Evolutionary conservation across 2,797 vertebrate species (phyloP), one percentile per base, ranked within the genome.

Genomic region (Merluccius polli): DNA sequence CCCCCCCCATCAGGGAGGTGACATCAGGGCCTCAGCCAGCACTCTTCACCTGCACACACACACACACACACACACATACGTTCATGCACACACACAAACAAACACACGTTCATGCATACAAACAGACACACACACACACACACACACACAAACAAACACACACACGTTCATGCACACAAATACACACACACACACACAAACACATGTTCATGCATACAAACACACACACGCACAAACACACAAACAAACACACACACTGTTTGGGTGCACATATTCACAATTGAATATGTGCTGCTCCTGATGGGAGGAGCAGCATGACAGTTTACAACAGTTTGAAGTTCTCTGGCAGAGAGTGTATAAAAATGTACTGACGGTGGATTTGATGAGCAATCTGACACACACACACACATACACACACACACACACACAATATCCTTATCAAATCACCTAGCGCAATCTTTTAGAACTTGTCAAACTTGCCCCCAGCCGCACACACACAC

Each of bases 31-130:
- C 92, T 89, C 80, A 89, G 80, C 86, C 86, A 84, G 85, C 81
- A 81, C 82, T 92, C 86, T 93, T 93, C 89, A 90, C 91, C 92
- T 92, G 90, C 84, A 70, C 30, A 33, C 21, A 29, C 52, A 36
- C 59, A 69, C 65, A 41, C 65, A 24, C 18, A 70, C 38, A 52
- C 74, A 52, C 69, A 35, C 31, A 31, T 12, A 11, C 24, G 24
- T 27, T 2, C 35, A 75, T n/a, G 69, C 11, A 52, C 13, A 44
- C 4, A 18, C 3, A 48, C 2, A 69, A 16, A 9, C 63, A 21
- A 4, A 41, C n/a, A 27, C 33, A 68, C 33, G 69, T 33, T 16
- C 21, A 65, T n/a, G 29, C 73, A 68, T 2, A 75, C 73, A 44
- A 3, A 59, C 21, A n/a, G 1, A n/a, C 18, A 52, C 1, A 7